Percentiles rank a stretch among this genome's conserved stretches.
Evolutionary conservation across 1,140 invertebrate genomes (phyloP).

Genomic region (Dinoponera quadriceps): DNA sequence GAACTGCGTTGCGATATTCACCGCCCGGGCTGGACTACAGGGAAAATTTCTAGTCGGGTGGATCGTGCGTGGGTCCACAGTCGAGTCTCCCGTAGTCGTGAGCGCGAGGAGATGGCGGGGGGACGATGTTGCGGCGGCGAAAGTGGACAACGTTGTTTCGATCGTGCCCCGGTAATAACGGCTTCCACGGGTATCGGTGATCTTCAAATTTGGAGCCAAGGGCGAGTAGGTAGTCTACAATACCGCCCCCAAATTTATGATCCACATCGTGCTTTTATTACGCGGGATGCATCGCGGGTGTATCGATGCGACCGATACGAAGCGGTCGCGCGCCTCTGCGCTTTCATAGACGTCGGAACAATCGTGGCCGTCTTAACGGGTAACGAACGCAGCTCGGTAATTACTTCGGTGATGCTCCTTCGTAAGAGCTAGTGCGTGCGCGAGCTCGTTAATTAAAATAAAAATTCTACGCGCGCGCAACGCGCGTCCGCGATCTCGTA

Average conservation of each 20-base stretch:
- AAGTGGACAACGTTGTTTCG: conserved; percentile 20
- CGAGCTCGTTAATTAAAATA: conserved; percentile 40
- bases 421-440: no score
- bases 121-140: neutral
- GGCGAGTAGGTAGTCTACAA: conserved; percentile 38
- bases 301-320: neutral
- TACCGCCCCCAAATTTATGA: conserved; percentile 41
- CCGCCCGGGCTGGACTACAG: no score
- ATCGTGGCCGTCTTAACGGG: conserved; percentile 6
- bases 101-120: neutral
- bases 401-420: no score
- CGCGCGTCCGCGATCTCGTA: conserved; percentile 1
- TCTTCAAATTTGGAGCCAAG: conserved; percentile 51
- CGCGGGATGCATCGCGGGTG: conserved; percentile 34
- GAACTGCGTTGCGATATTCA: no score
- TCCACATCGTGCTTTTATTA: conserved; percentile 22
- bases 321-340: neutral
- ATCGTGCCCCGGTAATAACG: conserved; percentile 44
- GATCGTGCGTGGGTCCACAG: neutral
- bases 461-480: conserved; percentile 25
- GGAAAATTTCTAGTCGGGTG: no score
- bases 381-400: neutral
- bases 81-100: neutral
- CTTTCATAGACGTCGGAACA: neutral
- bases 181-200: conserved; percentile 38